Base-by-base conservation (phyloP, 2,797 vertebrate species). In the Psittacula echo region DNA sequence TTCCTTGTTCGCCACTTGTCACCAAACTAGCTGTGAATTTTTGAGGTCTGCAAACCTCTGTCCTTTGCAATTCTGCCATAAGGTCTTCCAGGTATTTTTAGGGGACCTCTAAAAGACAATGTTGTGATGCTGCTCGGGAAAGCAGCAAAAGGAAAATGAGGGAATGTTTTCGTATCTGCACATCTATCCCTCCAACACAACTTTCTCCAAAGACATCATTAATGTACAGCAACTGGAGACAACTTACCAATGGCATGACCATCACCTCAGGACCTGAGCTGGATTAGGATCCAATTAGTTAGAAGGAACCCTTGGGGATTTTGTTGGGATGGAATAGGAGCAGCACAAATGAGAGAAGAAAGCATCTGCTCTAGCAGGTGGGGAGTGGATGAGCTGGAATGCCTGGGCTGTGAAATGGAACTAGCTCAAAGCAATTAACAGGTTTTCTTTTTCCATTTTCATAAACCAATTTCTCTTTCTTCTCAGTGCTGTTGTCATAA, bases 291-390 rank as follows among this genome's bases (percentile, higher is more conserved):
- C 44, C 11, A 56, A 15, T 10, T 50, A 23, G 61, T 45, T 53
- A 66, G 41, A 51, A 56, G 23, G 62, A 64, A 48, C 29, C 12
- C 42, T 50, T 50, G n/a, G 29, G 79, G 56, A 22, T 66, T 44
- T 76, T n/a, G 50, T 29, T 27, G 24, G 10, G 42, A 45, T 41
- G 47, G 34, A 72, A 70, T 19, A 73, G 42, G 19, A 86, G 56
- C 42, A 62, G 71, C 44, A 77, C 3, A 39, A 73, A 41, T 27
- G 58, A 78, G 47, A 79, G 51, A 56, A 51, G 37, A 51, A 79
- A 93, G 96, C 93, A 93, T 95, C 94, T 96, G 91, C 58, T 93
- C 70, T 58, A 90, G 89, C 94, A 96, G 89, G 94, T 94, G 94
- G 89, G 89, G 77, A 87, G 85, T 47, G 92, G 96, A 90, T 94